Conservation (phyloP, 2,797 vertebrate genomes). For the Typhlichthys subterraneus region DNA sequence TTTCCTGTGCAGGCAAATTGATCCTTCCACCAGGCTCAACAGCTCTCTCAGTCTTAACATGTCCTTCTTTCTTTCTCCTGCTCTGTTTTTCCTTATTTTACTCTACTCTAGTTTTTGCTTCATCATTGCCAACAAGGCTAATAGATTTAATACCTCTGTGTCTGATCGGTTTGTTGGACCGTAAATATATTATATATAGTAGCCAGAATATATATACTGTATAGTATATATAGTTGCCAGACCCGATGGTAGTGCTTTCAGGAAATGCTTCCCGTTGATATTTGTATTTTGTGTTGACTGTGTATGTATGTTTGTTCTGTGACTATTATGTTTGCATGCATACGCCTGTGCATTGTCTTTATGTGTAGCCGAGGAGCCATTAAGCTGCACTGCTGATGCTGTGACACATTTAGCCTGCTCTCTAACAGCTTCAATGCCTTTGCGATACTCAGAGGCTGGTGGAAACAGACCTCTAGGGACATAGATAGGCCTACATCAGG, state of each 20-base stretch:
- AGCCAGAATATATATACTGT: background rate
- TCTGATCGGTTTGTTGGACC: constrained; percentile 27
- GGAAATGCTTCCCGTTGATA: no score
- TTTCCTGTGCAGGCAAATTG: constrained; percentile 93
- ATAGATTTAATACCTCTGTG: constrained; percentile 22
- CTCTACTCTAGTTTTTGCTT: constrained; percentile 27
- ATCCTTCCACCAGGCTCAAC: constrained; percentile 88
- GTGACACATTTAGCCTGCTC: constrained; percentile 57
- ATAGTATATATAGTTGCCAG: background rate
- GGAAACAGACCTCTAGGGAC: constrained; percentile 6
- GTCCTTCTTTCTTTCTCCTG: background rate
- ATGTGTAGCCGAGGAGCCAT: constrained; percentile 35
- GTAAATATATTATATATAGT: constrained; percentile 2
- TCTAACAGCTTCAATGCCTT: constrained; percentile 49
- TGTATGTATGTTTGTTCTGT: constrained; percentile 21
- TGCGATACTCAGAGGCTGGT: constrained; percentile 12
- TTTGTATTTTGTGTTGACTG: constrained; percentile 4
- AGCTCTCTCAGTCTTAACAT: constrained; percentile 72
- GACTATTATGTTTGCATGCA: background rate
- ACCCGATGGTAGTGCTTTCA: no score
- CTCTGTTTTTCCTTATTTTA: constrained; percentile 8
- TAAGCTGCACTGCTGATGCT: constrained; percentile 55
- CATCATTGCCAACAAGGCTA: constrained; percentile 30
- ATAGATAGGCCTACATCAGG: background rate
- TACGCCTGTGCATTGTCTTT: constrained; percentile 14